Base-by-base conservation (phyloP, 2,888 invertebrate genomes). In the Caenorhabditis sulstoni region DNA sequence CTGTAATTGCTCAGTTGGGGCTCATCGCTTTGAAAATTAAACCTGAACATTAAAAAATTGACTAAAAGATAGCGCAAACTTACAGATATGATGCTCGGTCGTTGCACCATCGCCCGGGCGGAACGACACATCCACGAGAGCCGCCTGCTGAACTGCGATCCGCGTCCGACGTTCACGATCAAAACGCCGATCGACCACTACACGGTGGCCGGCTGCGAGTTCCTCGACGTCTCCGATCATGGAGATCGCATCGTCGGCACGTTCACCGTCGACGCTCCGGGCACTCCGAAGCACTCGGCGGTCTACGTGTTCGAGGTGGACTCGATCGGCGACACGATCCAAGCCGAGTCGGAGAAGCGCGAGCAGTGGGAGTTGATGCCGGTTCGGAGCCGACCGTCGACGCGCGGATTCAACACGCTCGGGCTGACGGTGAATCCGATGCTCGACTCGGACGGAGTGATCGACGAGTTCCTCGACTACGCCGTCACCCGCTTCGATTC, bases 141-240 rank as follows among this genome's bases (percentile, higher is more conserved):
- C 37, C 70, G 71, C 23, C 64, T 80, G 20, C 29, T 71, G 35
- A 80, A 80, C 47, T 66, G 66, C 44, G 52, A 45, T 7, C 52
- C 44, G 0, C 39, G 11, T 5, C 80, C 80, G 16, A 59, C 70
- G 0, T 80, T 80, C 57, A 52, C 55, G 18, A 73, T 79, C 18
- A 58, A 62, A 20, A 78, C 65, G 1, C 78, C 78, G 8, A 62
- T 78, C 11, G 65, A 78, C 4, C 59, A 55, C 18, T 65, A 70
- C 44, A 12, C 22, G 9, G 29, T 81, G 9, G 53, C 75, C 2
- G 83, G 86, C 35, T 87, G 87, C 49, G 83, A 85, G 39, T 87
- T 86, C 64, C 49, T 87, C 29, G 87, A 87, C 35, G 79, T 81
- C 9, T 61, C 78, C 0, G 79, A 80, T 8, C 82, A 83, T 39